phyloP scores from a whole-genome alignment of 2,797 vertebrate species.

The Xiphorhynchus erythropygius region DNA sequence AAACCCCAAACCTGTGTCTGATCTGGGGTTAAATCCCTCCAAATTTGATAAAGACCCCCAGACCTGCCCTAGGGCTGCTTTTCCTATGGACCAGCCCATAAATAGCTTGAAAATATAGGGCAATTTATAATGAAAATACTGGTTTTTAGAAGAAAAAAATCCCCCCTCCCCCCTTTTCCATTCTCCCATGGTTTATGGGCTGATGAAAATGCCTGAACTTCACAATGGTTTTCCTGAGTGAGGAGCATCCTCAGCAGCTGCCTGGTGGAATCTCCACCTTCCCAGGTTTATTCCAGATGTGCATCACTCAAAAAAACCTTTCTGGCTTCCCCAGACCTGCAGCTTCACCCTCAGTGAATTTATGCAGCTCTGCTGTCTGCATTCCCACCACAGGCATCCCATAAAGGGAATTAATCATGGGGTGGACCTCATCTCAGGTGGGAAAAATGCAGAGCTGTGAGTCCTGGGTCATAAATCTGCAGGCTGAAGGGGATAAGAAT shows the following conservation, averaged over 20 bases:
- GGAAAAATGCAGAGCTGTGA: neutral
- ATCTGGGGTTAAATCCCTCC: neutral
- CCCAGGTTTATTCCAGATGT: neutral
- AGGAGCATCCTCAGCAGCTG: neutral
- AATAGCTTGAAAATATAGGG: rapidly evolving
- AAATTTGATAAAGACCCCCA: neutral
- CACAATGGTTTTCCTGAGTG: neutral
- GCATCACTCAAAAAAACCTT: neutral
- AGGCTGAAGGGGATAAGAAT: neutral
- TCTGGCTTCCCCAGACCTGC: neutral
- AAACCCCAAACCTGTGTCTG: neutral
- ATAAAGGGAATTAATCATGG: neutral
- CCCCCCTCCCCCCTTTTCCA: too few relatives aligned
- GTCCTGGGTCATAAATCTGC: neutral
- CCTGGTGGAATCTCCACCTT: neutral
- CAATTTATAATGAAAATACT: neutral
- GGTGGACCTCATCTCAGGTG: neutral
- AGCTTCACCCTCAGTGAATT: neutral
- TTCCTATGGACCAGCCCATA: neutral
- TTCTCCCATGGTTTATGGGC: too few relatives aligned
- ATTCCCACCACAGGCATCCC: neutral
- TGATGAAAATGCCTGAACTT: neutral
- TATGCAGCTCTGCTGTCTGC: neutral
- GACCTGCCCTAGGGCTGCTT: neutral
- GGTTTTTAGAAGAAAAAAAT: neutral